These are phyloP conservation scores for Andrena camellia DNA, from an alignment of 2,888 invertebrate genomes.

Conservation along the genomic window DNA sequence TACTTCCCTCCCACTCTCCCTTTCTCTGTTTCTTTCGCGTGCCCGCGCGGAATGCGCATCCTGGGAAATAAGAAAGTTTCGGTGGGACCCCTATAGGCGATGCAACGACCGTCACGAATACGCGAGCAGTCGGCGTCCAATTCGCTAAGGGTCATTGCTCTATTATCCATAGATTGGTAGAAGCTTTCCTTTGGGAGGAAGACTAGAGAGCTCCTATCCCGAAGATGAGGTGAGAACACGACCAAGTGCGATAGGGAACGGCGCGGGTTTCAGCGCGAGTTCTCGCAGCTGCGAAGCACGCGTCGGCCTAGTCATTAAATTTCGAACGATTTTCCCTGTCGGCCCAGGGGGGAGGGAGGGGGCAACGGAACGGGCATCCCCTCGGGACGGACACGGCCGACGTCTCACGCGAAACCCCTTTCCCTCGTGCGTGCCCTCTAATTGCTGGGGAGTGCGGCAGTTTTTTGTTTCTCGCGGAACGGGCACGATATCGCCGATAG, in stretches of 20 bases:
- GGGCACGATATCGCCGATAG: conserved; percentile 45
- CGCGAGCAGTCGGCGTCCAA: neutral
- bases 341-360: too few species aligned
- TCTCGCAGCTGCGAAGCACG: neutral
- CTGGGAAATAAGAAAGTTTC: conserved; percentile 66
- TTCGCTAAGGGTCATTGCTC: neutral
- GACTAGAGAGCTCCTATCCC: too few species aligned
- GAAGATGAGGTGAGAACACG: too few species aligned
- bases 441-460: neutral
- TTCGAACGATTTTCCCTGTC: conserved; percentile 3
- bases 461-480: conserved; percentile 56
- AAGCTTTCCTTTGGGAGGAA: neutral
- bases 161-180: neutral
- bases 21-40: conserved; percentile 16
- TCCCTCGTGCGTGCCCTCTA: neutral
- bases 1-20: conserved; percentile 26
- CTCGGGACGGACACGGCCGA: neutral
- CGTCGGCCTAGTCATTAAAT: neutral
- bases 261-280: neutral
- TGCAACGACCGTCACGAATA: neutral
- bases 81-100: conserved; percentile 25
- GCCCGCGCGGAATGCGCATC: conserved; percentile 42
- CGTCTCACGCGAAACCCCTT: neutral
- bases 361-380: neutral
- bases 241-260: neutral